Evolutionary conservation across 2,888 invertebrate genomes (phyloP).

Genomic region (Drosophila mulleri): DNA sequence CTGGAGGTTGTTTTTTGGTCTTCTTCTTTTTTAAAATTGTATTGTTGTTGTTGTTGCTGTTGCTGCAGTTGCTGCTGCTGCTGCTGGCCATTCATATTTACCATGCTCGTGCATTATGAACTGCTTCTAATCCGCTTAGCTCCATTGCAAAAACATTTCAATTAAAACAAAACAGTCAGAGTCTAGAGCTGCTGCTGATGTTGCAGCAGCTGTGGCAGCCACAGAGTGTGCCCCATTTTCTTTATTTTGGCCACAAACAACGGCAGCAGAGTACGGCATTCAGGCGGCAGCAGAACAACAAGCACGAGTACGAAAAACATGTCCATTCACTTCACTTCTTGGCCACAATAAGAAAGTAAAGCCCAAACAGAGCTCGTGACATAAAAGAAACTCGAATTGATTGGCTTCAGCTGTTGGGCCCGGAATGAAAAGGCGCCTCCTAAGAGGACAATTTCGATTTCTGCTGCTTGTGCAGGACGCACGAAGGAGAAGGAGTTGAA

Average conservation of each 20-base stretch:
- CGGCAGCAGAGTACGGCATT: constrained; percentile 17
- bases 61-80: background rate
- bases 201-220: constrained; percentile 23
- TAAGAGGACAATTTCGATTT: constrained; percentile 27
- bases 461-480: background rate
- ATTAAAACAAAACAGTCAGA: constrained; percentile 68
- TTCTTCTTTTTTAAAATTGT: constrained; percentile 52
- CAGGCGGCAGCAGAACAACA: constrained; percentile 4
- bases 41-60: constrained; percentile 21
- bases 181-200: constrained; percentile 30
- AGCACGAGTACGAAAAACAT: background rate
- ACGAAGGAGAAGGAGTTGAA: background rate
- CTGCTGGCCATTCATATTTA: constrained; percentile 55
- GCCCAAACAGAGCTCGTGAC: constrained; percentile 17
- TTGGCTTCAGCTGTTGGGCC: constrained; percentile 24
- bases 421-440: constrained; percentile 30
- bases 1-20: constrained; percentile 10
- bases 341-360: constrained; percentile 37
- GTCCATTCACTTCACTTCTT: constrained; percentile 43
- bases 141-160: constrained; percentile 69
- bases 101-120: constrained; percentile 67
- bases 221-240: constrained; percentile 45
- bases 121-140: constrained; percentile 70
- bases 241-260: constrained; percentile 49
- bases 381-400: constrained; percentile 32